Percentiles rank a stretch among this genome's conserved stretches.
Conservation (phyloP, 2,113 vertebrate genomes). For the Oostethus manadensis region DNA sequence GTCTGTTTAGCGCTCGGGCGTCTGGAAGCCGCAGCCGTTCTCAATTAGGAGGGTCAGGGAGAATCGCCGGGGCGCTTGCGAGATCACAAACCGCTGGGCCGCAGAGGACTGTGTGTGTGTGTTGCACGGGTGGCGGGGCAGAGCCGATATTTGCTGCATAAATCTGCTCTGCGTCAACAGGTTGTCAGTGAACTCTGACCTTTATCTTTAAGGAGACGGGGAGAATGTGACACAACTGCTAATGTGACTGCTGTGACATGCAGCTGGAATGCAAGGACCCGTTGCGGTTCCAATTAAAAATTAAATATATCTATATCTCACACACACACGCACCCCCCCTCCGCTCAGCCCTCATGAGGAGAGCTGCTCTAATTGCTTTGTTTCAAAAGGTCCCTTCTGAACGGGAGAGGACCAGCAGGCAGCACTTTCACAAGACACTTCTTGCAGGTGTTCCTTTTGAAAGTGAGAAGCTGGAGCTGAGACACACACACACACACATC, state of each 20-base stretch:
- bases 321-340: constrained; percentile 26
- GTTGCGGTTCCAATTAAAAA: constrained; percentile 1
- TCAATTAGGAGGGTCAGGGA: constrained; percentile 72
- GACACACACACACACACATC: constrained; percentile 27
- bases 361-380: constrained; percentile 65
- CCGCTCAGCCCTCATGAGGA: constrained; percentile 25
- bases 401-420: constrained; percentile 44
- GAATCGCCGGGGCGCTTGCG: constrained; percentile 65
- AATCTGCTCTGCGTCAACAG: constrained; percentile 58
- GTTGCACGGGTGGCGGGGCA: constrained; percentile 15
- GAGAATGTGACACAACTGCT: constrained; percentile 35
- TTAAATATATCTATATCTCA: not conserved
- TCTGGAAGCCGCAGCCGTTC: constrained; percentile 63
- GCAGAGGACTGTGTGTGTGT: constrained; percentile 25
- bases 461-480: constrained; percentile 52
- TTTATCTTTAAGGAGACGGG: constrained; percentile 35
- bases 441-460: constrained; percentile 69
- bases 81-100: constrained; percentile 44
- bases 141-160: constrained; percentile 24
- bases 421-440: constrained; percentile 59
- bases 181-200: constrained; percentile 55
- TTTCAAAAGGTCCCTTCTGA: constrained; percentile 58
- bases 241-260: constrained; percentile 18
- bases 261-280: not conserved
- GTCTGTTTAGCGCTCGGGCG: constrained; percentile 28